Evolutionary conservation across 2,113 vertebrate species (phyloP), one percentile per base, ranked within the genome.

Genomic region (Xiphophorus maculatus): DNA sequence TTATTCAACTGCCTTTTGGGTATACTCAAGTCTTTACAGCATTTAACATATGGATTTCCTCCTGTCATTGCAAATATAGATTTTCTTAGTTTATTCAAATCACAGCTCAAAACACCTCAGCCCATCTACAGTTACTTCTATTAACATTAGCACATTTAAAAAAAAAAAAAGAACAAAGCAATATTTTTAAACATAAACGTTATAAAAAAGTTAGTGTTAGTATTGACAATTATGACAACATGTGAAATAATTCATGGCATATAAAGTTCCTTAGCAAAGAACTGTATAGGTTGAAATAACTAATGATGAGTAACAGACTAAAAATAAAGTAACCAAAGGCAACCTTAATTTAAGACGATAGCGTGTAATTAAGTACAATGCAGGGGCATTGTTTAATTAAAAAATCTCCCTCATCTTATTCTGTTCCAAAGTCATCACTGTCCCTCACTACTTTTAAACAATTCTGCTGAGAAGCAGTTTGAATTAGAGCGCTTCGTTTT

Each of bases 331-430:
- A 82, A 83, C 70, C 76, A 42, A 84, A 79, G 80, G 67, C 63
- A 68, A 62, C 71, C 77, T 60, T 77, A 76, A 67, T 79, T 87
- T 73, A 82, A 64, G 71, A 82, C 76, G 69, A 87, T 73, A 60
- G 76, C 65, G 70, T 78, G 79, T 84, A 76, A 87, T 89, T 89
- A 89, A 88, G 84, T 82, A 77, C 74, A 83, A 86, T 22, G 28
- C 67, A 74, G 87, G 51, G 78, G 76, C 85, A 77, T 84, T 84
- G 81, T 83, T 90, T 94, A 91, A 92, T 93, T 92, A 93, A 92
- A 91, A 89, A 89, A 84, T 86, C 84, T 87, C 79, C 84, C 79
- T 88, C 78, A 77, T 85, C 86, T 84, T 84, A 85, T 73, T 86
- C 77, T 5, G 0, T 76, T 84, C 68, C 78, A 77, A 65, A 73